phyloP scores from a whole-genome alignment of 2,797 vertebrate species.

The Smutsia gigantea region DNA sequence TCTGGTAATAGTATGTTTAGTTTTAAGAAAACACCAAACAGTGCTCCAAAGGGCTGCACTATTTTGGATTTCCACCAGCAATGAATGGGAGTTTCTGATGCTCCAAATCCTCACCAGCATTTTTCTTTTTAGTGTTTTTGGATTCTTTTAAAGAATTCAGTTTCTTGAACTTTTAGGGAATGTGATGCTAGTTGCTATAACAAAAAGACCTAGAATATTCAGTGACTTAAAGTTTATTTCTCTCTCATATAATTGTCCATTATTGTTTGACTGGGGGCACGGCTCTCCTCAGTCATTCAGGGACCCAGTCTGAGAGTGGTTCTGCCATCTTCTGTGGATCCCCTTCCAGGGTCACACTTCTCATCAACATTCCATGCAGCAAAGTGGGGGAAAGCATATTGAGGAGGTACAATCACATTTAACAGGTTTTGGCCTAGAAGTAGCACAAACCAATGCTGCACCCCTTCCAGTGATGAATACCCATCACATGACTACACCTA shows the following conservation, averaged over 20 bases:
- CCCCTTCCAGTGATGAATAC: neutral
- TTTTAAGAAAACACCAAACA: neutral
- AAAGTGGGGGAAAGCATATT: neutral
- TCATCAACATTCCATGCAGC: neutral
- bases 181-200: neutral
- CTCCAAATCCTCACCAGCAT: neutral
- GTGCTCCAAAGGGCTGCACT: neutral
- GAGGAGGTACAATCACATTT: neutral
- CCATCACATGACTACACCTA: neutral
- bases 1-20: neutral
- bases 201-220: neutral
- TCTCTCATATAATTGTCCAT: neutral
- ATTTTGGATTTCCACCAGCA: neutral
- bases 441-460: neutral
- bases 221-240: neutral
- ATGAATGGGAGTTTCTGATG: neutral
- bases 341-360: neutral
- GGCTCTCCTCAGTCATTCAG: neutral
- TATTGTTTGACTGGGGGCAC: neutral
- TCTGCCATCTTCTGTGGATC: neutral
- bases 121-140: neutral
- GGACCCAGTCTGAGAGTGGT: neutral
- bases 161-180: neutral
- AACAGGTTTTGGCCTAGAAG: neutral
- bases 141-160: neutral